Base-by-base conservation (phyloP, 2,113 vertebrate species). In the Tragelaphus strepsiceros region DNA sequence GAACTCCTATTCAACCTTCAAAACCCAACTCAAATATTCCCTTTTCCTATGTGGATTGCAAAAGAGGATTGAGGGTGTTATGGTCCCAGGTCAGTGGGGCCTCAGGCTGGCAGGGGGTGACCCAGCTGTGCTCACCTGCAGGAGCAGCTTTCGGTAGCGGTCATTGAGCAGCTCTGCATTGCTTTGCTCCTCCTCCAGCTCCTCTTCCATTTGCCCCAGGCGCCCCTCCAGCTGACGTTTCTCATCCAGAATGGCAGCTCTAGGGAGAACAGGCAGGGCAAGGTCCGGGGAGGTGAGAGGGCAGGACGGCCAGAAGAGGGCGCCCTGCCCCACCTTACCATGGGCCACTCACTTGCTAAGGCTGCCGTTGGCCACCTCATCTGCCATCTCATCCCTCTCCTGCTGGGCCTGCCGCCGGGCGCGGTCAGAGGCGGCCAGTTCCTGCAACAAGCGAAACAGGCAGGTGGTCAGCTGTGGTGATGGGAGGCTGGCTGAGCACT, bases 111-210 rank as follows among this genome's bases (percentile, higher is more conserved):
- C 56, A 0, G 13, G 2, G 3, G 22, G 26, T 1, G 11, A 30
- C 9, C 0, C 1, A 2, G 81, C 6, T 1, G 0, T 0, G 14
- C 94, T 32, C 77, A 99, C 99, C 99, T 99, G 99, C 32, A 99
- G 98, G 11, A 98, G 97, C 16, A 98, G 98, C 97, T 99, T 99
- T 59, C 99, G 99, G 88, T 99, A 99, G 74, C 99, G 99, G 91
- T 99, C 99, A 0, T 98, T 96, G 22, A 99, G 30, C 74, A 99
- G 98, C 93, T 99, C 99, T 0, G 98, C 92, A 58, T 99, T 99
- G 51, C 96, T 99, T 98, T 99, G 99, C 93, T 99, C 99, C 96
- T 99, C 99, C 93, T 99, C 99, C 94, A 99, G 98, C 95, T 99
- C 99, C 97, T 99, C 99, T 61, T 99, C 99, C 97, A 99, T 96